phyloP scores from a whole-genome alignment of 2,888 invertebrate species.

The Microplitis deprimator region DNA sequence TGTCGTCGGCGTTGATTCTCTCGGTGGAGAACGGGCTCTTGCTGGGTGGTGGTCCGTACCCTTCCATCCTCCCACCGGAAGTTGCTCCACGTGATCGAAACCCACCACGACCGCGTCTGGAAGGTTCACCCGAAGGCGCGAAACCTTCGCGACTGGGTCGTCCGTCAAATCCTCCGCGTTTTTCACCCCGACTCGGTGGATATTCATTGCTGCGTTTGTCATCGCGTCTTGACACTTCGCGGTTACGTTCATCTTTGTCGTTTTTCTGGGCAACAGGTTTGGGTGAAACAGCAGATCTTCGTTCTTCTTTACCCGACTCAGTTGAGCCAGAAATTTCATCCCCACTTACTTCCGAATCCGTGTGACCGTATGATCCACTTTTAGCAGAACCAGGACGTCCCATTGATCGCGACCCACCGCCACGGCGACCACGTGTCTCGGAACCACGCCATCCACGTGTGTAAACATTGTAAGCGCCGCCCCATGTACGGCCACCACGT shows the following conservation, averaged over 20 bases:
- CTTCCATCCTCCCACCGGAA: slow-evolving; percentile 78
- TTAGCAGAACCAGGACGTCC: slow-evolving; percentile 67
- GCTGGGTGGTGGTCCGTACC: slow-evolving; percentile 86
- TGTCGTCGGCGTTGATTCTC: slow-evolving; percentile 63
- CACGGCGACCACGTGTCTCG: slow-evolving; percentile 69
- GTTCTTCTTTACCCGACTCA: slow-evolving; percentile 75
- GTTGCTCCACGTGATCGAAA: slow-evolving; percentile 73
- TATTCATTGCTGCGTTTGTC: slow-evolving; percentile 62
- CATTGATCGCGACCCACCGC: slow-evolving; percentile 63
- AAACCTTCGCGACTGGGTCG: slow-evolving; percentile 78
- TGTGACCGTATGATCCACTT: slow-evolving; percentile 74
- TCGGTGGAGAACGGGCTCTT: slow-evolving; percentile 80
- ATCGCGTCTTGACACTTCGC: slow-evolving; percentile 70
- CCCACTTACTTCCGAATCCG: slow-evolving; percentile 84
- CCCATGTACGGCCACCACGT: slow-evolving; percentile 70
- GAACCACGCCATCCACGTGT: slow-evolving; percentile 73
- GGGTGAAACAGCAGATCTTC: slow-evolving; percentile 74
- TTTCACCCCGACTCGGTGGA: slow-evolving; percentile 60
- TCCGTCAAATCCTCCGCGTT: slow-evolving; percentile 61
- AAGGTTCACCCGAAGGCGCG: slow-evolving; percentile 90
- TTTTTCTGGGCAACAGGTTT: slow-evolving; percentile 70
- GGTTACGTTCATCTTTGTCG: slow-evolving; percentile 77
- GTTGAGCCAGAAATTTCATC: slow-evolving; percentile 78
- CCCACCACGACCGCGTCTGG: slow-evolving; percentile 84
- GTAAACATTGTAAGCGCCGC: slow-evolving; percentile 66